A percentile compares a stretch with the other conserved stretches of the same genome.
Evolutionary conservation across 2,797 vertebrate genomes (phyloP).

Genomic region (Pseudomugil tenellus): DNA sequence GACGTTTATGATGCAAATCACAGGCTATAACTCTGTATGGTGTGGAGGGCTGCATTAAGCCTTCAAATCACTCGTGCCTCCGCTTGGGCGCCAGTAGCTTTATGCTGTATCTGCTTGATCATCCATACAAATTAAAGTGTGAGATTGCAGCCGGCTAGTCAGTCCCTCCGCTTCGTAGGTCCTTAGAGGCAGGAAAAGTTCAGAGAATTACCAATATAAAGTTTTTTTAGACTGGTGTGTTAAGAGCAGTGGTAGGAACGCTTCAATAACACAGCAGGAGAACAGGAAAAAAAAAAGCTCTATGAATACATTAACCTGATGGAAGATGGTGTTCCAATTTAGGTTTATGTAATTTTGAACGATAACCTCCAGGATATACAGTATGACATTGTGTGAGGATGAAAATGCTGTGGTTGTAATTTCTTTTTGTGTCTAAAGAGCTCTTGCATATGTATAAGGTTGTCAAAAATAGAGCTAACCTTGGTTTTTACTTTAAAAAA

Average conservation of each 20-base stretch:
- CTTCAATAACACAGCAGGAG: conserved; percentile 63
- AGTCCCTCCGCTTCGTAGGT: conserved; percentile 57
- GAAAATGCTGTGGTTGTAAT: conserved; percentile 76
- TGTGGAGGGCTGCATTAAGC: conserved; percentile 76
- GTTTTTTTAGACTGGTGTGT: conserved; percentile 39
- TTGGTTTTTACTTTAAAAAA: conserved; percentile 70
- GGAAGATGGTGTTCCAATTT: conserved; percentile 64
- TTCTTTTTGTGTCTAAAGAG: conserved; percentile 63
- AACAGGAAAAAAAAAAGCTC: conserved; percentile 29
- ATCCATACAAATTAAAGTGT: conserved; percentile 65
- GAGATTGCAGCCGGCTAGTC: conserved; percentile 61
- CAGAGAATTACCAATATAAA: conserved; percentile 59
- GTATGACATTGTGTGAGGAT: conserved; percentile 69
- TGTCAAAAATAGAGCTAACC: conserved; percentile 74
- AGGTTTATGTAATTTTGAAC: conserved; percentile 77
- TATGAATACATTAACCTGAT: conserved; percentile 73
- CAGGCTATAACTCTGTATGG: conserved; percentile 73
- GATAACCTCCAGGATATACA: conserved; percentile 77
- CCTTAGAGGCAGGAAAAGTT: conserved; percentile 58
- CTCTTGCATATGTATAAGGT: conserved; percentile 80
- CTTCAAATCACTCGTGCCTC: conserved; percentile 75
- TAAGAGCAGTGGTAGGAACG: conserved; percentile 58
- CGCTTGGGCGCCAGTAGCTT: conserved; percentile 59
- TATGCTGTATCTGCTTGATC: conserved; percentile 65
- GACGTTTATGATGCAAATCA: conserved; percentile 83